Evolutionary conservation across 2,888 invertebrate genomes (phyloP), one percentile per base, ranked within the genome.

Genomic region (Dioctria linearis): DNA sequence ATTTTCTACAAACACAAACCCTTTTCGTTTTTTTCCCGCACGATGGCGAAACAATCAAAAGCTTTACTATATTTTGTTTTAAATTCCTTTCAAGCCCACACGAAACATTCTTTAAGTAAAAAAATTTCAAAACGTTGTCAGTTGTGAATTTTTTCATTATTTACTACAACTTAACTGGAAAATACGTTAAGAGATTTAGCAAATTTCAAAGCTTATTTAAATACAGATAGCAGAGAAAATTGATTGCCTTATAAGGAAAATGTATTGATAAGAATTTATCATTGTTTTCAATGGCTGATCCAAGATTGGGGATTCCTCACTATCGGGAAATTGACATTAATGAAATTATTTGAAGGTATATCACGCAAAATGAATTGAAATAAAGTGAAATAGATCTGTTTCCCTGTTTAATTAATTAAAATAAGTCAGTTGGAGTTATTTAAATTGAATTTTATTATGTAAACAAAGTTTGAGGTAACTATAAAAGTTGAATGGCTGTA

Each of bases 261-360:
- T 75, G 75, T 13, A 61, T 43, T 75, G 75, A 59, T 59, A 43
- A 5, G 43, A 8, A 4, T 13, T 59, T 4, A 8, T 3, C 13
- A n/a, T 59, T n/a, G 25, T 42, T 61, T 59, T 75, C 75, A 65
- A 81, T 81, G 81, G 81, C 79, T 39, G 78, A 79, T n/a, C 61
- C 67, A 39, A 61, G 43, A 46, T 54, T 40, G n/a, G 78, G 78
- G 42, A 54, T 51, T 25, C 75, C 69, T 63, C 54, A 69, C 25
- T 61, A 71, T 51, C 49, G 79, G 3, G 94, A 94, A 90, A 95
- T 95, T 88, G 92, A 94, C 89, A 93, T 93, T 89, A 91, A 91
- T 90, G 95, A 95, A 90, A 94, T 95, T 87, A 92, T 86, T 90
- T 93, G 89, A 91, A 93, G 92, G 94, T 94, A 90, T 90, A 87